Percentiles rank a stretch among this genome's conserved stretches.
Conservation (phyloP, 92 coral and sea anemone genomes). For the Phymanthus crucifer region DNA sequence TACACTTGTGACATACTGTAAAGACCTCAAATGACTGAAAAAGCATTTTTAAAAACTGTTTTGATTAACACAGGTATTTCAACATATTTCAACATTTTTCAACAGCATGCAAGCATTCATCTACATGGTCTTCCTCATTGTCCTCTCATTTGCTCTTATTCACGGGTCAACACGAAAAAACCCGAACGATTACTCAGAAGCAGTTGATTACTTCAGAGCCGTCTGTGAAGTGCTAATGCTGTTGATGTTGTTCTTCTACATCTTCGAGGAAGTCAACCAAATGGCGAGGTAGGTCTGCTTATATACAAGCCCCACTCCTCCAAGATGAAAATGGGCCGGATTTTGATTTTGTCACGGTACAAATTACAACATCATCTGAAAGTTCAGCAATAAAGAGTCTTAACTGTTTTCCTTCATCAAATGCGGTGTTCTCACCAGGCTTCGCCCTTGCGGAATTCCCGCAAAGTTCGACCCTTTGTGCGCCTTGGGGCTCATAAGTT, state of each 20-base stretch:
- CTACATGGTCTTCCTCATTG: conserved; percentile 58
- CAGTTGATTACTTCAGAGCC: conserved; percentile 54
- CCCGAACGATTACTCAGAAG: conserved; percentile 53
- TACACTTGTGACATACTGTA: no score
- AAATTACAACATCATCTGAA: neutral
- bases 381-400: no score
- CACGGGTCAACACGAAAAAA: conserved; percentile 57
- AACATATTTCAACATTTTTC: neutral
- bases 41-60: neutral
- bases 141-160: conserved; percentile 62
- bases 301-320: no score
- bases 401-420: no score
- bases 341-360: no score
- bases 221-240: conserved; percentile 58
- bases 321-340: no score
- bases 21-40: no score
- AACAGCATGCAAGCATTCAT: conserved; percentile 57
- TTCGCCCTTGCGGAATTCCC: no score
- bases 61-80: neutral
- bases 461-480: no score
- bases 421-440: no score
- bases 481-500: no score
- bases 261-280: conserved; percentile 76
- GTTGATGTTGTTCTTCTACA: conserved; percentile 60
- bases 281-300: conserved; percentile 49